These are phyloP conservation scores for Pan paniscus DNA, from an alignment of 2,113 vertebrate species.

Conservation along the genomic window DNA sequence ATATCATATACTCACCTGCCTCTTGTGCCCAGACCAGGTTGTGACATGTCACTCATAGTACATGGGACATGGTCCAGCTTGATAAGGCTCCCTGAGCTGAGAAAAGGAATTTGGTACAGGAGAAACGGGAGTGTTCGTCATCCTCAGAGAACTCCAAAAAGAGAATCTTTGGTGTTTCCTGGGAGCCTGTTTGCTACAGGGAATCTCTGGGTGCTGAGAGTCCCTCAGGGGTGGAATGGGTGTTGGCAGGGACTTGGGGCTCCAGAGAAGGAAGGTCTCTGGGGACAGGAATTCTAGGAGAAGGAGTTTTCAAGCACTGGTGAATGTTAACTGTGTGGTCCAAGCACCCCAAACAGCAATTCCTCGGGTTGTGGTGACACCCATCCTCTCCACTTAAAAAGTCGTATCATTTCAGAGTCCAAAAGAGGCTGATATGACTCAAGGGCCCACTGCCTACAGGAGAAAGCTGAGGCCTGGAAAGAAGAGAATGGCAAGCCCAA, in stretches of 20 bases:
- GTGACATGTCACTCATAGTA: background rate
- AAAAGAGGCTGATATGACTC: background rate
- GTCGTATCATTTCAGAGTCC: background rate
- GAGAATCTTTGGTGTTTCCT: background rate
- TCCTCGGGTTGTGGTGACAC: background rate
- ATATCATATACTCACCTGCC: rapidly evolving
- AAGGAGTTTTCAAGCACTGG: too few relatives aligned
- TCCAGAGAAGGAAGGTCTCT: background rate
- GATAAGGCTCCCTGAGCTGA: background rate
- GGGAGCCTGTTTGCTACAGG: background rate
- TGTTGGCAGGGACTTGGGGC: too few relatives aligned
- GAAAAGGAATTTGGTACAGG: background rate
- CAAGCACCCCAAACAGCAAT: background rate
- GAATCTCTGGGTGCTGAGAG: background rate
- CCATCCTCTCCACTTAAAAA: background rate
- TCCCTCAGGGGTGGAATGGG: background rate
- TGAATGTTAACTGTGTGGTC: background rate
- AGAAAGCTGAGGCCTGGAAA: background rate
- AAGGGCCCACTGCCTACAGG: too few relatives aligned
- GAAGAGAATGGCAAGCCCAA: background rate
- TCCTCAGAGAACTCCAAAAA: background rate
- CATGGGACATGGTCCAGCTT: background rate
- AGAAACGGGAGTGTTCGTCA: background rate
- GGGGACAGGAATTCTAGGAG: too few relatives aligned
- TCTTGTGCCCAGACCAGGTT: rapidly evolving